Evolutionary conservation across 2,113 vertebrate species (phyloP).

Genomic region (Grallaria varia): DNA sequence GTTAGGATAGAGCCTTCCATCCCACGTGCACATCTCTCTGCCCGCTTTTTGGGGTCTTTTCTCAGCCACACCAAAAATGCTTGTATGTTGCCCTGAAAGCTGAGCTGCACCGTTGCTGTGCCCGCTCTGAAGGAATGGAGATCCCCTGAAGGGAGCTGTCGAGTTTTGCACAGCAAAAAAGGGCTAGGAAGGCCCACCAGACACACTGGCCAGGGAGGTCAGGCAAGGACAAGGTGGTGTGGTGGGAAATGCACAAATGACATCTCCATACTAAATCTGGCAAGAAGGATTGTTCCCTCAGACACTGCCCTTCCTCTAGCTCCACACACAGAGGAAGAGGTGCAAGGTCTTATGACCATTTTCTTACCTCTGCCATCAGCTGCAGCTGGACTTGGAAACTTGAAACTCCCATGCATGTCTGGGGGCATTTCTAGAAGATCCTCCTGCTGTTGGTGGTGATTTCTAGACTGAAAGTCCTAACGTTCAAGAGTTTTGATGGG

Average conservation of each 20-base stretch:
- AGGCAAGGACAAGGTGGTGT: fast-evolving
- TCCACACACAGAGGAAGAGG: fast-evolving
- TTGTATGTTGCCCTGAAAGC: not conserved
- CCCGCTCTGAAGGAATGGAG: not conserved
- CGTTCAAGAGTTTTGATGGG: not conserved
- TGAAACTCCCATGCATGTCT: not conserved
- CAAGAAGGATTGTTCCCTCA: not conserved
- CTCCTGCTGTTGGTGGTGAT: not conserved
- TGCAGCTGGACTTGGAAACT: not conserved
- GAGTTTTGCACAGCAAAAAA: not conserved
- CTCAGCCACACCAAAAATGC: not conserved
- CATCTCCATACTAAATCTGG: not conserved
- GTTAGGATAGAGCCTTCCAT: not conserved
- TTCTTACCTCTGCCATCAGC: not conserved
- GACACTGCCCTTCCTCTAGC: not conserved
- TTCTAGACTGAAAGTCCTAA: not conserved
- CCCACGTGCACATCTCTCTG: not conserved
- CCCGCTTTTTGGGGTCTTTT: not conserved
- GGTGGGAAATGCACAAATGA: not conserved
- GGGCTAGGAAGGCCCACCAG: not conserved
- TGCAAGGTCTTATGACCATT: fast-evolving
- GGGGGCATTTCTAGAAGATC: not conserved
- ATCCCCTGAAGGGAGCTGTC: not conserved
- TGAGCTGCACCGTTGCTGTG: not conserved
- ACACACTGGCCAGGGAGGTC: not conserved